Base-by-base conservation (phyloP, 2,888 invertebrate species). In the Scaptomyza flava region DNA sequence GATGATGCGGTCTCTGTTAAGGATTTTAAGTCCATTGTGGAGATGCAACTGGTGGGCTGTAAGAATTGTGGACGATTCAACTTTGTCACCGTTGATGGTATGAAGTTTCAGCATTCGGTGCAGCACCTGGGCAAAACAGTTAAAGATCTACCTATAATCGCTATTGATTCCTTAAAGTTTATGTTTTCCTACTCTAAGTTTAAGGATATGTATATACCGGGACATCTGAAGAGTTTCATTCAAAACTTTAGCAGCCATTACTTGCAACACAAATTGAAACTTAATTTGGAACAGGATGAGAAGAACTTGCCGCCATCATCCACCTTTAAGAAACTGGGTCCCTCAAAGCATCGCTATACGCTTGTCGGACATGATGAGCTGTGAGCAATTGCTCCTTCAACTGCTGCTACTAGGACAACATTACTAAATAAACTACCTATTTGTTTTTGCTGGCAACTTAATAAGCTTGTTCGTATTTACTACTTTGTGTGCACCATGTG, bases 291-390 rank as follows among this genome's bases (percentile, higher is more conserved):
- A 1, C 8, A 42, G 31, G 30, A 31, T 3, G 11, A 0, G 3
- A 17, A 2, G 3, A 17, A 2, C 2, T 5, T 0, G 2, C 17
- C 20, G 0, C 45, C 72, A 2, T 6, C 20, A 12, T 84, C 85
- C n/a, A 79, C 81, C 7, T 84, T 81, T 6, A 73, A 77, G 54
- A 42, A 72, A 8, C 51, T 86, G 67, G 79, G 81, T 4, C 87
- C 87, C 7, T 86, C 87, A 9, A 84, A 69, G 57, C 67, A 85
- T 65, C 81, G 81, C 43, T 81, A 81, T 46, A 50, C 71, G 9
- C 46, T 81, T 34, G 62, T 84, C 23, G 48, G 30, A 8, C 82
- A 79, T 33, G 87, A 82, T 59, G 82, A 79, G 74, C 74, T 80
- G 2, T 78, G 63, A 81, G 64, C 36, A 7, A 47, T 52, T 46